phyloP scores from a whole-genome alignment of 2,888 invertebrate species.

The Xestoiulus laeticollis region DNA sequence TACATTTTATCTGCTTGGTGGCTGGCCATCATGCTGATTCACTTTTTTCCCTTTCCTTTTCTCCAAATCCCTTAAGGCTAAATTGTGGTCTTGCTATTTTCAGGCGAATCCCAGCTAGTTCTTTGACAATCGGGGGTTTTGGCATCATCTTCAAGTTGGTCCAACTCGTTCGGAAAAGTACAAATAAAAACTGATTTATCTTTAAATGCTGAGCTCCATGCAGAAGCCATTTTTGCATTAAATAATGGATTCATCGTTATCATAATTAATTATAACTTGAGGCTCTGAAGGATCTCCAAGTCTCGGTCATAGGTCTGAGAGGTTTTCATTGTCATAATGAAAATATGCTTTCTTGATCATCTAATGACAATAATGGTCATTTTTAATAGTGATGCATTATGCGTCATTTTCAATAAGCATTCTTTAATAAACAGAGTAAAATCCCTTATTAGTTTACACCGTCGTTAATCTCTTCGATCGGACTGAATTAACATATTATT shows the following conservation, averaged over 20 bases:
- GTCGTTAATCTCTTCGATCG: not conserved
- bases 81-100: slow-evolving; percentile 43
- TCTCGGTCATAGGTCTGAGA: not conserved
- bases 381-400: not conserved
- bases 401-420: not conserved
- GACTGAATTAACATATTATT: not conserved
- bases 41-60: slow-evolving; percentile 41
- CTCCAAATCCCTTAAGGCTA: slow-evolving; percentile 39
- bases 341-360: not conserved
- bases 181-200: not conserved
- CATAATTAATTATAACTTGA: not conserved
- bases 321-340: not conserved
- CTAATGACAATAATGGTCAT: not conserved
- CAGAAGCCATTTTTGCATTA: not conserved
- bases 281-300: not conserved
- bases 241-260: not conserved
- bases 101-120: slow-evolving; percentile 17
- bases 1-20: slow-evolving; percentile 39
- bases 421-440: not conserved
- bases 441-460: not conserved
- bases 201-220: not conserved
- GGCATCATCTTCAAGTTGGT: slow-evolving; percentile 4
- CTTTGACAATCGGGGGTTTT: not conserved
- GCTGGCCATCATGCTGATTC: slow-evolving; percentile 43
- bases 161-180: not conserved